A percentile compares a stretch with the other conserved stretches of the same genome.
These are phyloP conservation scores for Drosophila mimica DNA, from an alignment of 2,888 invertebrate species.

Conservation along the genomic window DNA sequence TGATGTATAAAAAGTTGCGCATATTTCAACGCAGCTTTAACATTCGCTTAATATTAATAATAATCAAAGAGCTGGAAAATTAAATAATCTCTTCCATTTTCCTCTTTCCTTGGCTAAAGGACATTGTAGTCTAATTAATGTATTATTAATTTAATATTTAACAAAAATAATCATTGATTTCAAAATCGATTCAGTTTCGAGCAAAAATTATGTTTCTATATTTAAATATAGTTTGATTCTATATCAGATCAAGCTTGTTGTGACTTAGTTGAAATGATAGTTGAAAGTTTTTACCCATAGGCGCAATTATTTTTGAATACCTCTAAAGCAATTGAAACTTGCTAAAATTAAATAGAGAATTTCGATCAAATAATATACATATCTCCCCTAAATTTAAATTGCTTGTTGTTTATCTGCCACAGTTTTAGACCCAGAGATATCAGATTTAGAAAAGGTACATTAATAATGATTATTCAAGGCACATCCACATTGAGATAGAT, in stretches of 20 bases:
- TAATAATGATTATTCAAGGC: too few relatives aligned
- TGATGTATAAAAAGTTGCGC: not conserved
- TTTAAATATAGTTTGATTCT: not conserved
- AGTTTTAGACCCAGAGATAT: not conserved
- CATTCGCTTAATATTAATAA: slow-evolving; percentile 6
- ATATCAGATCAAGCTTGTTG: not conserved
- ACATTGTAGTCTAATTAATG: not conserved
- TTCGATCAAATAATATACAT: not conserved
- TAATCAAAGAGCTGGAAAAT: not conserved
- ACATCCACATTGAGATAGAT: too few relatives aligned
- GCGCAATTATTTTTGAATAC: not conserved
- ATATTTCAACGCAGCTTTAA: slow-evolving; percentile 16
- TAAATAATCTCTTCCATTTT: not conserved
- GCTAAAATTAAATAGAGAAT: not conserved
- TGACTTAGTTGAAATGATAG: not conserved
- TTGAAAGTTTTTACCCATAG: not conserved
- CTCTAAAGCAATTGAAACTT: not conserved
- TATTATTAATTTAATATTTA: not conserved
- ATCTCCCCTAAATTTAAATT: not conserved
- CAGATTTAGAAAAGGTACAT: not conserved
- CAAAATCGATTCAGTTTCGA: not conserved
- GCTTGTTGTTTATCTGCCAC: not conserved
- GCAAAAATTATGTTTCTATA: not conserved
- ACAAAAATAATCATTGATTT: not conserved
- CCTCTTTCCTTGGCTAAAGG: not conserved